Evolutionary conservation across 1,140 invertebrate species (phyloP), one percentile per base, ranked within the genome.

Genomic region (Notospermus geniculatus): DNA sequence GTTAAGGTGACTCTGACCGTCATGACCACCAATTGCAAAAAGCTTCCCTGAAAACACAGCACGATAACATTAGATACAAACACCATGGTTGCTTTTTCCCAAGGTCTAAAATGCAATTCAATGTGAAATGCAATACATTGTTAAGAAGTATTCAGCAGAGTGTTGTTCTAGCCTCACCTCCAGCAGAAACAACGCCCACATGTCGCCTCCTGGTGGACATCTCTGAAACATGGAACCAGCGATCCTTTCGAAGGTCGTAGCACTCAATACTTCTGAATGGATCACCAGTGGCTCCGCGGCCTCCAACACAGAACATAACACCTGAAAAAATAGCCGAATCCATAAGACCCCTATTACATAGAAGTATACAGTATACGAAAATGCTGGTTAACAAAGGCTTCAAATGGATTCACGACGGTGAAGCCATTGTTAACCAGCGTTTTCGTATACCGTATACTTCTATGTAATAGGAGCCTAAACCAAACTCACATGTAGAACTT

Each of bases 231-330:
- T 69, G 71, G 57, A 80, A 76, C 80, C 80, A 82, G 9, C 63
- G 50, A 58, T 80, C 66, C 43, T 75, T 71, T 27, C 76, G 68
- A 7, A 72, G 67, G 60, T 80, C 72, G 60, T 79, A 82, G 59
- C 76, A 78, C 59, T 82, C 80, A 39, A 78, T 79, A 46, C 71
- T 74, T 41, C 72, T 72, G 64, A 78, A 82, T 2, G 80, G 80
- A 54, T 80, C 77, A 2, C 80, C 80, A 46, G 73, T 70, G 0
- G 73, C 72, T 17, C 80, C 80, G 36, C 80, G 66, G 22, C 80
- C 80, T 27, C 80, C 80, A 60, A 82, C 76, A 74, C 80, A 82
- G 62, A 82, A 82, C 29, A 82, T 57, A 5, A 80, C 75, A 60
- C 80, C 80, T 79, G 59, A 2, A 65, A 66, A 52, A 1, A 46